Percentiles rank a stretch among this genome's conserved stretches.
Conservation (phyloP, 1,140 invertebrate genomes). For the Drosophila nasuta region DNA sequence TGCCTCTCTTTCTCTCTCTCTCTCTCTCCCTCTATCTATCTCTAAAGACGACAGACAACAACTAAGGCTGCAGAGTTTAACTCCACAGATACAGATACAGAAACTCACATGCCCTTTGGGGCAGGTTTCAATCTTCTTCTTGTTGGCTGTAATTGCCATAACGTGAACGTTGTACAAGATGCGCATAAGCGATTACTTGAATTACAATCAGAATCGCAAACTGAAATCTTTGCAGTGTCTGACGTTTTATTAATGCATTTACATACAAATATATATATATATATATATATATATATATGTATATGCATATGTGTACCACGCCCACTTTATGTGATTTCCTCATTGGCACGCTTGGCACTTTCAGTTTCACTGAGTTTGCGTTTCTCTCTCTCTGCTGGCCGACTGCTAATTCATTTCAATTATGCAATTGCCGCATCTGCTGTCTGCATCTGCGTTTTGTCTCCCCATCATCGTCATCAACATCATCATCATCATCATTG, state of each 20-base stretch:
- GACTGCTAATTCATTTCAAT: slow-evolving; percentile 78
- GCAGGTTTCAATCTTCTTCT: slow-evolving; percentile 28
- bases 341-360: slow-evolving; percentile 67
- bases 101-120: slow-evolving; percentile 14
- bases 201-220: slow-evolving; percentile 1
- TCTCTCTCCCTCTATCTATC: too few species aligned
- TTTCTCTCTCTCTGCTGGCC: slow-evolving; percentile 32
- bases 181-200: slow-evolving; percentile 12
- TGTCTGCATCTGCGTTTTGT: slow-evolving; percentile 36
- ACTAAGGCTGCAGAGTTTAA: not conserved
- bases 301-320: slow-evolving; percentile 16
- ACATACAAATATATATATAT: slow-evolving; percentile 6
- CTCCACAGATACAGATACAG: slow-evolving; percentile 26
- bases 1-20: slow-evolving; percentile 5
- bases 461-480: slow-evolving; percentile 21
- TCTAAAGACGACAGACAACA: too few species aligned
- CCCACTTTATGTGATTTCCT: slow-evolving; percentile 46
- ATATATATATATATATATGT: too few species aligned
- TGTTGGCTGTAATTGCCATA: slow-evolving; percentile 21
- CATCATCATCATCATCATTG: slow-evolving; percentile 21
- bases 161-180: slow-evolving; percentile 29
- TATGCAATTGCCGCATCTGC: slow-evolving; percentile 72
- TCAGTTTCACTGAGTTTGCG: slow-evolving; percentile 55
- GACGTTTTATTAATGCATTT: slow-evolving; percentile 53
- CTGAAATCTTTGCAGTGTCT: slow-evolving; percentile 7